Evolutionary conservation across 2,888 invertebrate genomes (phyloP), one percentile per base, ranked within the genome.

Genomic region (Odontocerum albicorne): DNA sequence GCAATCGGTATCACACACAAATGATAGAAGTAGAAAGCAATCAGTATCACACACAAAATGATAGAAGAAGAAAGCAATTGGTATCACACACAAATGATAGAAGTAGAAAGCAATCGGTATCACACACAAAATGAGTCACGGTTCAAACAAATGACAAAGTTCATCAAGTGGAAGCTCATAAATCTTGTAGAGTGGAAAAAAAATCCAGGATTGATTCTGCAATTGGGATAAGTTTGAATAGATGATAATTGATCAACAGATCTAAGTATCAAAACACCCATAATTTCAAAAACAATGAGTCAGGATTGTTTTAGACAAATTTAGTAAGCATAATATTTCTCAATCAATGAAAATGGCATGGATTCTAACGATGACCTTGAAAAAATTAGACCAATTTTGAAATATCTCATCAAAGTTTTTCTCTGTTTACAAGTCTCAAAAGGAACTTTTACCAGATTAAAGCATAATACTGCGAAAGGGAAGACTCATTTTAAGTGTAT

Each of bases 221-320:
- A 59, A 17, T 61, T 62, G 60, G 57, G 49, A 46, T 45, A 56
- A 51, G 49, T 56, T 45, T 43, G 45, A 15, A 62, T 62, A 22
- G 44, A 62, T 38, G 59, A 60, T 16, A 62, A 60, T 44, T 59
- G 59, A 59, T 59, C 62, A 2, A 57, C 59, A n/a, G 50, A 62
- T 20, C 61, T 33, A 32, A 13, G 15, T 36, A 53, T 55, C 10
- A 54, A 55, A 52, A 62, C 61, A 0, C 61, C 61, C 8, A 46
- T 60, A 38, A 61, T 61, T 43, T 43, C 54, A n/a, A 39, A 59
- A 42, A 49, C 21, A 32, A 49, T 49, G 40, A 15, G 13, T 20
- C 31, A 42, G 13, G 49, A 50, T 42, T 53, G 59, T 54, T 62
- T 62, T 57, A 8, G 53, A 16, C 59, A 59, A 49, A 60, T 61